Evolutionary conservation across 2,113 vertebrate species (phyloP), one percentile per base, ranked within the genome.

Genomic region (Rissa tridactyla): DNA sequence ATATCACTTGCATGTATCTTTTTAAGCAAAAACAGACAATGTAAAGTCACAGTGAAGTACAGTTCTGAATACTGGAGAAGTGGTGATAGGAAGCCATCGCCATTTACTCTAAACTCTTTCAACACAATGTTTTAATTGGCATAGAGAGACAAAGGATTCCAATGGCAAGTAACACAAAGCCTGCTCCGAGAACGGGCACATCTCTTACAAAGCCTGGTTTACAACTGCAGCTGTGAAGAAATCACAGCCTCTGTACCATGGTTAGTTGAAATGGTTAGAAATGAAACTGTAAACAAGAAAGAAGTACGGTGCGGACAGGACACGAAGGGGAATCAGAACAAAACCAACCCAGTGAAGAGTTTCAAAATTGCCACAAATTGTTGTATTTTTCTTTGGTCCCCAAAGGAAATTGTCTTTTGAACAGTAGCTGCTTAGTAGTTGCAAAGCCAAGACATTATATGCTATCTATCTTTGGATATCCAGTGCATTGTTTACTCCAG

Each of bases 301-400:
- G 2, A 78, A 61, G n/a, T 27, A 29, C 22, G 57, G 30, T 6
- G 8, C 19, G 60, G 42, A 80, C 2, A 20, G 18, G 25, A 75
- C 44, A 38, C 18, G 6, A 9, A 25, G 18, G 6, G 14, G 17
- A 71, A 75, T 21, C 0, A 0, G 42, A 81, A 75, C 9, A 73
- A 86, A 90, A 83, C 5, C 12, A 47, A 68, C 20, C 8, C 5
- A 0, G 17, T 34, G 3, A 73, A 72, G 46, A 82, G 20, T 38
- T 88, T 70, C 12, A 51, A 70, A 89, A 52, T 44, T 47, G 36
- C 27, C 25, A 88, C 32, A n/a, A 86, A 62, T 8, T 62, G 3
- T 16, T 46, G 4, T 66, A 21, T 68, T 87, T 69, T 68, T 27
- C 21, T 57, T 82, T 70, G 23, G 47, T 52, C 10, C 5, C 11